Evolutionary conservation across 1,140 invertebrate genomes (phyloP).

Genomic region (Aphidius ervi): DNA sequence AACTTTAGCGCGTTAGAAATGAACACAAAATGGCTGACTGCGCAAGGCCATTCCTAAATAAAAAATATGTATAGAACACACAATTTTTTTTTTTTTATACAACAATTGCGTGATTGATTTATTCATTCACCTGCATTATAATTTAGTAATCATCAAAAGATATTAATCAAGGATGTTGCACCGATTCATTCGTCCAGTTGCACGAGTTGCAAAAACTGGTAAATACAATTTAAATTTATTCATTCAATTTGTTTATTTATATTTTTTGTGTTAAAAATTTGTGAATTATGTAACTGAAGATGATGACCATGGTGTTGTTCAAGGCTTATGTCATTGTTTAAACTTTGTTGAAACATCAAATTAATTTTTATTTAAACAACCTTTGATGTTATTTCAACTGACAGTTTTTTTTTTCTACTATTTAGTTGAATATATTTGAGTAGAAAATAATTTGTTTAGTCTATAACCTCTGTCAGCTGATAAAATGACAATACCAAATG

Average conservation of each 20-base stretch:
- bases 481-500: not conserved
- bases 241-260: not conserved
- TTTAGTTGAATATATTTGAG: not conserved
- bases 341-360: not conserved
- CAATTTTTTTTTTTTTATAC: too few species aligned
- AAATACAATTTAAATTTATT: constrained; percentile 2
- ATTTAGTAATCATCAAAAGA: too few species aligned
- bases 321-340: not conserved
- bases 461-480: not conserved
- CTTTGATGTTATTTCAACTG: not conserved
- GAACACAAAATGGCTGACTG: too few species aligned
- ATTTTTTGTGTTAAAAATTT: not conserved
- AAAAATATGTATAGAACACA: too few species aligned
- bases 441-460: not conserved
- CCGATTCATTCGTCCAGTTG: constrained; percentile 26
- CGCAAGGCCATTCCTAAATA: too few species aligned
- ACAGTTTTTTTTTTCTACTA: not conserved
- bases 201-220: constrained; percentile 22
- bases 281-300: not conserved
- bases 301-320: not conserved
- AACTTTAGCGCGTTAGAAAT: too few species aligned
- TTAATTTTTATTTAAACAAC: not conserved
- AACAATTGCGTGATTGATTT: too few species aligned
- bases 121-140: too few species aligned
- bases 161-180: constrained; percentile 23